Evolutionary conservation across 2,113 vertebrate genomes (phyloP).

Genomic region (Gallinago undulata): DNA sequence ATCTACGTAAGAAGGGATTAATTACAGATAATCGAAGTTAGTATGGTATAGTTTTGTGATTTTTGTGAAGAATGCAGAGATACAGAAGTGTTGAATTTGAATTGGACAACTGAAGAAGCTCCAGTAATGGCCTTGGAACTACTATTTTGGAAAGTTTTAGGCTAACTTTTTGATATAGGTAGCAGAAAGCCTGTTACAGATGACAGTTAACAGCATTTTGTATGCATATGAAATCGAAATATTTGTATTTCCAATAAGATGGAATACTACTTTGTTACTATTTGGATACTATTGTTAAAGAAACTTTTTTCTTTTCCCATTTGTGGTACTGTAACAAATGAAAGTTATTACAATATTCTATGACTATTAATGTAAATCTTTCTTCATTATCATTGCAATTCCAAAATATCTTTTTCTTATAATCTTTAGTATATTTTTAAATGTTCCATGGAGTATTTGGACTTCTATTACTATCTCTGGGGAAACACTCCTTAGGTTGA

Average conservation of each 20-base stretch:
- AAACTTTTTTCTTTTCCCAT: background rate
- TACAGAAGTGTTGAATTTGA: background rate
- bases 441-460: background rate
- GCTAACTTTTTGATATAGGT: background rate
- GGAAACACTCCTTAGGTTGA: background rate
- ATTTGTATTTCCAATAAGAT: background rate
- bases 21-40: background rate
- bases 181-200: background rate
- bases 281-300: background rate
- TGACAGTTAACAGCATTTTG: background rate
- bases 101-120: background rate
- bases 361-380: background rate
- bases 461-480: background rate
- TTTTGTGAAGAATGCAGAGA: background rate
- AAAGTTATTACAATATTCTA: background rate
- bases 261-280: background rate
- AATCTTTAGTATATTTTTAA: background rate
- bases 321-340: background rate
- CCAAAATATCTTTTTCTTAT: background rate
- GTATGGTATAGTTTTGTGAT: background rate
- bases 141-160: background rate
- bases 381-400: background rate
- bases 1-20: background rate
- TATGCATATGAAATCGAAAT: background rate
- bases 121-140: background rate